Base-by-base conservation (phyloP, 2,888 invertebrate genomes). In the Trissolcus brochymenae region DNA sequence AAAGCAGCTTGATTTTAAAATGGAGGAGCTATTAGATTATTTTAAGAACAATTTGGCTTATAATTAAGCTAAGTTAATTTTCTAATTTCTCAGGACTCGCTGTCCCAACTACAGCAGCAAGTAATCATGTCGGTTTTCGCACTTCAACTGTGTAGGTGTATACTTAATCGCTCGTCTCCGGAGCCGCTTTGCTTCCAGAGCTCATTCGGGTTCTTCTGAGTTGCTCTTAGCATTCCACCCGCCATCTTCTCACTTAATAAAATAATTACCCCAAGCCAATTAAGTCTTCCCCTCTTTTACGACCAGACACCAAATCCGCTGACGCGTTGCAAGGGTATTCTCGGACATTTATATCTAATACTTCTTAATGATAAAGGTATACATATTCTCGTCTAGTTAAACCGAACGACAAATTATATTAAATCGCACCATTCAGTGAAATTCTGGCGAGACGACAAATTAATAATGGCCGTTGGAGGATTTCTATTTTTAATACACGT, bases 201-300 rank as follows among this genome's bases (percentile, higher is more conserved):
- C 78, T 81, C 80, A 79, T 81, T 82, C 83, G 73, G 43, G 73
- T 79, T 79, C 75, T 72, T 78, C 79, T 71, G 61, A 60, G 56
- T 81, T 84, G 81, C 85, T 84, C 85, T 88, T 87, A 84, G 84
- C 83, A 88, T 88, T 88, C 87, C 83, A 84, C 84, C 86, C 87
- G 86, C 87, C 87, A 88, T 88, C 85, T 88, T 88, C 87, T 88
- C 88, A 88, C 88, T 88, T 88, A 88, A 88, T 88, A 88, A 88
- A 88, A 88, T 88, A 88, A 88, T 88, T 88, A 88, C 86, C 87
- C 84, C 80, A 82, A 87, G 87, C 87, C 87, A 88, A 88, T 88
- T 88, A 88, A 86, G 85, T 83, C 81, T 80, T 81, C 82, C 80
- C 82, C 81, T 70, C 73, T 50, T 61, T 35, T 67, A 59, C 53